Conservation (phyloP, 2,113 vertebrate species). For the Phyllopteryx taeniolatus region DNA sequence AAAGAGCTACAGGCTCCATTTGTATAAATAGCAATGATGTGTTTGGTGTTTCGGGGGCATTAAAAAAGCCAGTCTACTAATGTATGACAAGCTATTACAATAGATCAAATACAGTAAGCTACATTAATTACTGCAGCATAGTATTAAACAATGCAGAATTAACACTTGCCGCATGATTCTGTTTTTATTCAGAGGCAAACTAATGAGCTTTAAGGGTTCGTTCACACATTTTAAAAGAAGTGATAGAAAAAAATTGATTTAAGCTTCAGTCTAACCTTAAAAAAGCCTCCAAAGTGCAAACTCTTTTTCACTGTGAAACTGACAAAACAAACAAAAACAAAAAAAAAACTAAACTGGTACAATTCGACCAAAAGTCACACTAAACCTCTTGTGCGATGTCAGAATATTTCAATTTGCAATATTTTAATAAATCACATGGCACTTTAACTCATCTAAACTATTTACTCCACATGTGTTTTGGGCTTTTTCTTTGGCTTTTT, state of each 20-base stretch:
- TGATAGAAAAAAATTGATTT: neutral
- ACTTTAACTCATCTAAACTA: too few species aligned
- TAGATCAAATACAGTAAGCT: neutral
- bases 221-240: neutral
- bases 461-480: too few species aligned
- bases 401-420: neutral
- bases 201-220: neutral
- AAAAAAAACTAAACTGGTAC: too few species aligned
- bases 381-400: neutral
- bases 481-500: too few species aligned
- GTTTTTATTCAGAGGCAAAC: conserved; percentile 1
- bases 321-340: too few species aligned
- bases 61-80: neutral
- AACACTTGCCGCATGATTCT: neutral
- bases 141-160: conserved; percentile 10
- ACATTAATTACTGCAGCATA: neutral
- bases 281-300: neutral
- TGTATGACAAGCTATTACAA: neutral
- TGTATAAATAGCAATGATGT: neutral
- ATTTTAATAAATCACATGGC: too few species aligned
- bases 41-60: neutral
- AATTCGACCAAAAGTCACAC: too few species aligned
- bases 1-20: neutral
- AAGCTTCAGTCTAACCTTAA: neutral
- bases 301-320: neutral